Evolutionary conservation across 2,797 vertebrate species (phyloP), one percentile per base, ranked within the genome.

Genomic region (Acrocephalus scirpaceus): DNA sequence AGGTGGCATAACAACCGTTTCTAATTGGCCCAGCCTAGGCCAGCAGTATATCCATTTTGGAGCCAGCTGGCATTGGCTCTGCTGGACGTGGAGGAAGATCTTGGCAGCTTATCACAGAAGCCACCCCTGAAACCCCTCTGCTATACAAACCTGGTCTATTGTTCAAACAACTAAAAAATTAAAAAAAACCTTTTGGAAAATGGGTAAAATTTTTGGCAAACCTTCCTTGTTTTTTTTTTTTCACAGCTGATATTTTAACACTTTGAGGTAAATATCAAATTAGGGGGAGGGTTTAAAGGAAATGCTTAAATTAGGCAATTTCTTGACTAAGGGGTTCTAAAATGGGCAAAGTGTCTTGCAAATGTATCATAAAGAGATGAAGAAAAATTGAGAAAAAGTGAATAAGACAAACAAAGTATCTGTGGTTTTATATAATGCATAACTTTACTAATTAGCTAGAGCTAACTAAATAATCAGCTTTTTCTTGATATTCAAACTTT

Each of bases 31-130:
- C 20, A 54, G 47, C 25, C 20, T 40, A 23, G 30, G 20, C 56
- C 34, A 77, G 47, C 16, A 53, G 23, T 30, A 61, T 0, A 0
- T 23, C 38, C 4, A 7, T 38, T 58, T 45, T 60, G 38, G 22
- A 58, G 38, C 27, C 62, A 67, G 26, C 32, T 44, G 53, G 29
- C 40, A 47, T 14, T 13, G 13, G 11, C 25, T 34, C n/a, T 47
- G 29, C 16, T 40, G 34, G 57, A 34, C 56, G 34, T 3, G 20
- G 16, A 76, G 11, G 10, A 32, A 75, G 22, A 9, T 75, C 38
- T 38, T 44, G 45, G 53, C 45, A 67, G 5, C 22, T 50, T 36
- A 45, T 51, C n/a, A 53, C 9, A 76, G 47, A 70, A 62, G 48
- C 7, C 29, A 40, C 6, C 11, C 34, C 16, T 54, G 16, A 7